Percentiles rank a stretch among this genome's conserved stretches.
phyloP scores from a whole-genome alignment of 2,797 vertebrate species.

The Tinamus major region DNA sequence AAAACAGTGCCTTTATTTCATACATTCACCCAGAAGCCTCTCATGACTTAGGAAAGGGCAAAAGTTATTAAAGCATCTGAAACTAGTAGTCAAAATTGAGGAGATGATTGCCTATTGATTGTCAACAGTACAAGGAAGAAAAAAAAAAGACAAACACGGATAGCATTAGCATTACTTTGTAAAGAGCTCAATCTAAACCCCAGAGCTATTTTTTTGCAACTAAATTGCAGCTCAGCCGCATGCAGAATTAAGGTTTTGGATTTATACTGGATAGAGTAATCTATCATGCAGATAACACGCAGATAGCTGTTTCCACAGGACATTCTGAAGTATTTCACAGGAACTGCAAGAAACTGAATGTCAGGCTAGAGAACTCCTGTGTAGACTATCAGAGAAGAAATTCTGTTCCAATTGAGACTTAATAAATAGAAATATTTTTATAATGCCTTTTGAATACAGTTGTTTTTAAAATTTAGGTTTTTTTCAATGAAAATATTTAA shows the following conservation, averaged over 20 bases:
- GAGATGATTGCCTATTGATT: neutral
- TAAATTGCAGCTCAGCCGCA: neutral
- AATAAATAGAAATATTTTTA: neutral
- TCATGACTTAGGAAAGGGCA: neutral
- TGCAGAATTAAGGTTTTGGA: neutral
- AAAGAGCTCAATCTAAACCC: neutral
- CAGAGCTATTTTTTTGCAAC: neutral
- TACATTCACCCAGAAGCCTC: neutral
- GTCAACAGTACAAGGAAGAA: neutral
- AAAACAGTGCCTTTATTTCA: neutral
- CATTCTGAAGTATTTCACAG: neutral
- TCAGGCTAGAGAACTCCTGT: neutral
- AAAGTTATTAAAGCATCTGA: neutral
- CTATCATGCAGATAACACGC: too few species aligned
- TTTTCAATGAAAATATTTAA: neutral
- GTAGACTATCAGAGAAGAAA: neutral
- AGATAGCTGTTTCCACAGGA: neutral
- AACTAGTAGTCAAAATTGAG: neutral
- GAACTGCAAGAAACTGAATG: neutral
- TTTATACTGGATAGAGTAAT: neutral
- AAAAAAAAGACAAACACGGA: neutral
- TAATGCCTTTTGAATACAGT: neutral
- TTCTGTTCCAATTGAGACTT: neutral
- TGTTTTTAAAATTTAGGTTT: neutral
- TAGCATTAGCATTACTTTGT: neutral